Conservation (phyloP, 2,113 vertebrate species). For the Centropus bengalensis region DNA sequence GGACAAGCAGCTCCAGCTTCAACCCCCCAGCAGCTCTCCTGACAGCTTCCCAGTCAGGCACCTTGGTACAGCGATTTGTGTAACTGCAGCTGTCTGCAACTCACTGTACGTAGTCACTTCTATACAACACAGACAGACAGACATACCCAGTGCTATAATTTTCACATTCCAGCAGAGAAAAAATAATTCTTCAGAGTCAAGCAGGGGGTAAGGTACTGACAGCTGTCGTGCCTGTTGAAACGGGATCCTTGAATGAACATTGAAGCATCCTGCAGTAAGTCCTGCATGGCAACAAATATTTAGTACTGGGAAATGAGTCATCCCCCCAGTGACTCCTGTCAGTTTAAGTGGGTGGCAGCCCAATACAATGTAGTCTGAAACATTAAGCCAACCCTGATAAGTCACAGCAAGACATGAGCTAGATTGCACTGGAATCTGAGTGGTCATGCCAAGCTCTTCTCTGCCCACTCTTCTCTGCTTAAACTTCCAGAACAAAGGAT, state of each 20-base stretch:
- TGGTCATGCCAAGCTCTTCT: background rate
- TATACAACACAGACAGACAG: rapidly evolving
- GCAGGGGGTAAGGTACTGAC: background rate
- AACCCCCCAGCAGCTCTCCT: background rate
- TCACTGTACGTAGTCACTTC: background rate
- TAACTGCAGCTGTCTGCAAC: background rate
- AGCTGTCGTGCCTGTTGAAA: background rate
- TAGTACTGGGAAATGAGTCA: background rate
- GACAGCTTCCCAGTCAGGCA: background rate
- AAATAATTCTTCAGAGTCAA: background rate
- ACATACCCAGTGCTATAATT: background rate
- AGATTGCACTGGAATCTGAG: background rate
- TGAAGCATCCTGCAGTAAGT: background rate
- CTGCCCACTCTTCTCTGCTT: background rate
- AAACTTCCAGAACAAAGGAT: background rate
- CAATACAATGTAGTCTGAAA: background rate
- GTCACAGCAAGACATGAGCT: background rate
- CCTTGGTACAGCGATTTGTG: rapidly evolving
- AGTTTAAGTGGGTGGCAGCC: background rate
- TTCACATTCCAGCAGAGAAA: background rate
- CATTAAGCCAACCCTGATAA: background rate
- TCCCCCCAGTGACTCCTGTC: background rate
- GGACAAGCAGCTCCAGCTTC: background rate
- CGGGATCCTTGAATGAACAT: background rate
- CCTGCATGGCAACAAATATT: background rate